phyloP scores from a whole-genome alignment of 2,113 vertebrate genomes.

The Caranx ignobilis region DNA sequence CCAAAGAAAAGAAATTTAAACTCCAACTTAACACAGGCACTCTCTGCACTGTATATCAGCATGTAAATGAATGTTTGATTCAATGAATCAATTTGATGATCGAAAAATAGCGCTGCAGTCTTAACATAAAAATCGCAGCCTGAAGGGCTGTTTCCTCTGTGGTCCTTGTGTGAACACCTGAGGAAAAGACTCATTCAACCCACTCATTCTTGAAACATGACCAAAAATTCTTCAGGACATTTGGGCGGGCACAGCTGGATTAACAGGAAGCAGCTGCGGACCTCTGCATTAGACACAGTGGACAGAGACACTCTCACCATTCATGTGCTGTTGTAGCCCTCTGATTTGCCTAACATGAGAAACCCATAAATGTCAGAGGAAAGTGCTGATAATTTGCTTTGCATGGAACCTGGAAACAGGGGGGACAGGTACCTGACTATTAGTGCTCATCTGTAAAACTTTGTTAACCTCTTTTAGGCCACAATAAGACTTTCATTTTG shows the following conservation, averaged over 20 bases:
- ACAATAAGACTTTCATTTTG: no score
- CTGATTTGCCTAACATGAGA: not conserved
- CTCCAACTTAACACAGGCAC: not conserved
- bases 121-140: no score
- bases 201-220: conserved; percentile 36
- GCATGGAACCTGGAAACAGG: not conserved
- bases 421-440: not conserved
- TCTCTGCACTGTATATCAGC: not conserved
- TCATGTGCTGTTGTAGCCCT: not conserved
- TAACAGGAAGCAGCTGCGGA: conserved; percentile 37
- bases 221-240: conserved; percentile 18
- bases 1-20: not conserved
- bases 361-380: not conserved
- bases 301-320: not conserved
- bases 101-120: no score
- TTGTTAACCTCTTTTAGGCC: not conserved
- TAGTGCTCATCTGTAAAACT: not conserved
- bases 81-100: no score
- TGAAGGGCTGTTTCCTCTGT: no score
- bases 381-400: no score
- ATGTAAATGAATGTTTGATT: not conserved
- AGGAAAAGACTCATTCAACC: not conserved
- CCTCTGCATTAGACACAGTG: not conserved
- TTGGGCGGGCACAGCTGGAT: conserved; percentile 12
- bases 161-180: not conserved